These are phyloP conservation scores for Lithobius niger DNA, from an alignment of 1,140 invertebrate genomes.

Conservation along the genomic window DNA sequence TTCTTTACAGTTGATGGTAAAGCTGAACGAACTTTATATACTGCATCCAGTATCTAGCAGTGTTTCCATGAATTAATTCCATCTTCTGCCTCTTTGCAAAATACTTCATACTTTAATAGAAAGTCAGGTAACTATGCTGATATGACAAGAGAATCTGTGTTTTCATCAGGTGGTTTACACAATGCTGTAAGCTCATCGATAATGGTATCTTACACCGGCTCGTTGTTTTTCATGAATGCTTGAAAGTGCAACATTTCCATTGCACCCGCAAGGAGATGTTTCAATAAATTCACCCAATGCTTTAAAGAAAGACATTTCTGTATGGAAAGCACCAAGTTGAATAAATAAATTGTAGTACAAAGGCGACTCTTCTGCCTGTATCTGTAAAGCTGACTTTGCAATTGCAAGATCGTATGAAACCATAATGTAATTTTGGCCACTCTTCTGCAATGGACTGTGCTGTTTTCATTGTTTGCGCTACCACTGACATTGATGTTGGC, in stretches of 20 bases:
- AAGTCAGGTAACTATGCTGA: no score
- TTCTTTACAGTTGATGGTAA: no score
- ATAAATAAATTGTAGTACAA: constrained; percentile 34
- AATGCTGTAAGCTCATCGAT: no score
- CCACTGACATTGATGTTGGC: constrained; percentile 24
- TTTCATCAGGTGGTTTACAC: no score
- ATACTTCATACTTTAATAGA: no score
- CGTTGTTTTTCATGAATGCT: no score
- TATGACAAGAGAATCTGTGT: no score
- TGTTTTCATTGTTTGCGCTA: constrained; percentile 29
- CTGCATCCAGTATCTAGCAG: no score
- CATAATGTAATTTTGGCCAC: constrained; percentile 24
- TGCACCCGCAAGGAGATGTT: constrained; percentile 28
- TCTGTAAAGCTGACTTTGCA: constrained; percentile 31
- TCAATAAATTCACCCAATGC: constrained; percentile 34
- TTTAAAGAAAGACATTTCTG: constrained; percentile 36
- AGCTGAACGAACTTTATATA: no score
- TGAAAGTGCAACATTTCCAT: constrained; percentile 33
- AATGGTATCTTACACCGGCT: no score
- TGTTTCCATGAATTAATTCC: no score
- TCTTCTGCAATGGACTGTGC: constrained; percentile 22
- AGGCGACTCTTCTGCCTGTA: constrained; percentile 26
- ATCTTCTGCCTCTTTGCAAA: no score
- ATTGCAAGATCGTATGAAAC: constrained; percentile 31
- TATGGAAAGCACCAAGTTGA: constrained; percentile 35